Percentiles rank a stretch among this genome's conserved stretches.
Evolutionary conservation across 30 jellyfish, hydroid and myxozoan species (phyloP).

Genomic region (Cassiopea xamachana): DNA sequence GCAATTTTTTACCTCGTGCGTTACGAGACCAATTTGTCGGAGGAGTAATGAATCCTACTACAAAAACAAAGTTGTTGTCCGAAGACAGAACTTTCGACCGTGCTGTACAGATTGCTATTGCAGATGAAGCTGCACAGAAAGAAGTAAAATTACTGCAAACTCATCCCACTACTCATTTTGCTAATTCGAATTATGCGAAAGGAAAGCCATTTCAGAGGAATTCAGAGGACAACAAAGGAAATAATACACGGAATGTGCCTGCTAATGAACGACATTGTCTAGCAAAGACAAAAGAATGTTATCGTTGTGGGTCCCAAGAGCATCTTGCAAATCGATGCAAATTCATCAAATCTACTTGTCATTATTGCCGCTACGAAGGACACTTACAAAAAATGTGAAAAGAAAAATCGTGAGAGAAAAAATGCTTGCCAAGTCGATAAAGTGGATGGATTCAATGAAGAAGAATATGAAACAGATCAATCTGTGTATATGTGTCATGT

Average conservation of each 20-base stretch:
- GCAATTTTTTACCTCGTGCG: constrained; percentile 35
- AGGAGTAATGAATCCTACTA: constrained; percentile 44
- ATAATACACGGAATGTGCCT: constrained; percentile 1
- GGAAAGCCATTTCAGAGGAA: not conserved
- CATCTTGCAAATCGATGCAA: too few species aligned
- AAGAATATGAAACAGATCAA: too few species aligned
- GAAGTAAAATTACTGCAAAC: constrained; percentile 26
- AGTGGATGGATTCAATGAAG: too few species aligned
- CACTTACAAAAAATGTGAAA: constrained; percentile 45
- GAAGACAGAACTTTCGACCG: constrained; percentile 43
- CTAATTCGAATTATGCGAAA: not conserved
- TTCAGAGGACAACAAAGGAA: not conserved
- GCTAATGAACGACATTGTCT: constrained; percentile 11
- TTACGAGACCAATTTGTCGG: constrained; percentile 29
- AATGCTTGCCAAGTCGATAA: constrained; percentile 7
- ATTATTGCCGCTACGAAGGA: constrained; percentile 51
- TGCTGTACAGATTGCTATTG: constrained; percentile 49
- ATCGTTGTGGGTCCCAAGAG: constrained; percentile 52
- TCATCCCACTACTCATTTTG: constrained; percentile 26
- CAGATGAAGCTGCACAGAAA: constrained; percentile 49
- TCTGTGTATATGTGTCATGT: constrained; percentile 43
- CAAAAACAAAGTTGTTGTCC: constrained; percentile 55
- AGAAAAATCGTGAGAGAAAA: constrained; percentile 34
- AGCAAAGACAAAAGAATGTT: constrained; percentile 46
- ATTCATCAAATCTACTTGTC: constrained; percentile 48